Percentiles rank a stretch among this genome's conserved stretches.
phyloP scores from a whole-genome alignment of 2,888 invertebrate genomes.

The Orthosia incerta region DNA sequence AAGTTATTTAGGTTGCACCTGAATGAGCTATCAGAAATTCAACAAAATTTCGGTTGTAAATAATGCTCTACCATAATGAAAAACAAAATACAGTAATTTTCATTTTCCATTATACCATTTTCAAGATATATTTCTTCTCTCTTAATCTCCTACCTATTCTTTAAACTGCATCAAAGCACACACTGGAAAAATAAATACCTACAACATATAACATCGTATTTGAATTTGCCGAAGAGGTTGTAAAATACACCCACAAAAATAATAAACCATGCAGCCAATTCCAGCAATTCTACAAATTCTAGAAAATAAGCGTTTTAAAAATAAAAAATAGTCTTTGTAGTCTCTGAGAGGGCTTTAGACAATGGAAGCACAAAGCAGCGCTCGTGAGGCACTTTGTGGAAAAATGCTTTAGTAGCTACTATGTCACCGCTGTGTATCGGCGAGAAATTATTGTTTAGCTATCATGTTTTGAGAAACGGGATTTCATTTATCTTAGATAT shows the following conservation, averaged over 20 bases:
- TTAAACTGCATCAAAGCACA: too few relatives aligned
- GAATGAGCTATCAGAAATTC: too few relatives aligned
- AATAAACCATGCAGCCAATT: conserved; percentile 27
- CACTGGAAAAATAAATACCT: too few relatives aligned
- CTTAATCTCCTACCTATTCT: too few relatives aligned
- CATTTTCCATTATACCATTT: too few relatives aligned
- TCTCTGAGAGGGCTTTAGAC: conserved; percentile 68
- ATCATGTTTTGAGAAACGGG: not conserved
- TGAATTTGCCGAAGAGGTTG: not conserved
- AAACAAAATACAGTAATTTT: too few relatives aligned
- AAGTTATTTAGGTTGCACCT: too few relatives aligned
- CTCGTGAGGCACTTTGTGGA: conserved; percentile 75
- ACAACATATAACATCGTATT: too few relatives aligned
- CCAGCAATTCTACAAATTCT: conserved; percentile 47
- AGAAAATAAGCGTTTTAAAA: conserved; percentile 70
- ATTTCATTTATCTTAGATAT: not conserved
- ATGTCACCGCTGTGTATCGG: conserved; percentile 38
- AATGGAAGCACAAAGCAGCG: conserved; percentile 76
- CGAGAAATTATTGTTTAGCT: not conserved
- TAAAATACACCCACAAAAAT: not conserved
- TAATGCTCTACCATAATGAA: too few relatives aligned
- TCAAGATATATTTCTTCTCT: too few relatives aligned
- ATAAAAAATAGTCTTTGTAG: conserved; percentile 77
- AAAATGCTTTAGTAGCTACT: conserved; percentile 44
- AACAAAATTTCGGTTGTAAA: too few relatives aligned